Conservation (phyloP, 2,113 vertebrate species). For the Agapornis roseicollis region DNA sequence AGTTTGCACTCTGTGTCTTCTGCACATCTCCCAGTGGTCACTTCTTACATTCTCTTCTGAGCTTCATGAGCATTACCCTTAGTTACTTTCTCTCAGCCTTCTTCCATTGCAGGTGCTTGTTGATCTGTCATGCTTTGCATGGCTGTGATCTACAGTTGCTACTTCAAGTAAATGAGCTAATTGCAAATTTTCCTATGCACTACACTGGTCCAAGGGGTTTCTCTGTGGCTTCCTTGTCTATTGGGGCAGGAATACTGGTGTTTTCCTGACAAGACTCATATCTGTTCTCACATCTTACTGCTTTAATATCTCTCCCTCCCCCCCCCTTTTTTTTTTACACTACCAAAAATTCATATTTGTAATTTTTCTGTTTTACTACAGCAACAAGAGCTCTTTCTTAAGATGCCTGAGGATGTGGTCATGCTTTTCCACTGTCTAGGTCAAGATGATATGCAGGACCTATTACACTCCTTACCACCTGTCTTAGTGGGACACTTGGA, state of each 20-base stretch:
- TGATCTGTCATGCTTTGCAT: neutral
- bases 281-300: rapidly evolving
- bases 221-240: neutral
- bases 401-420: neutral
- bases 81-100: neutral
- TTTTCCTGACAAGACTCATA: neutral
- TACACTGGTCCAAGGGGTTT: neutral
- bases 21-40: neutral
- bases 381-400: neutral
- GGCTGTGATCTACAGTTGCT: neutral
- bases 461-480: neutral
- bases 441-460: neutral
- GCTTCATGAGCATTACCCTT: neutral
- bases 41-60: neutral
- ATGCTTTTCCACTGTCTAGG: neutral
- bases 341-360: neutral
- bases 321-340: neutral
- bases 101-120: neutral
- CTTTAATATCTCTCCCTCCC: neutral
- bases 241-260: neutral
- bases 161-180: neutral
- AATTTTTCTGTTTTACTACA: neutral
- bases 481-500: neutral
- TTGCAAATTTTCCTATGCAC: neutral
- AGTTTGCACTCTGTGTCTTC: neutral